These are phyloP conservation scores for Eurystomus gularis DNA, from an alignment of 2,113 vertebrate genomes.

Conservation along the genomic window DNA sequence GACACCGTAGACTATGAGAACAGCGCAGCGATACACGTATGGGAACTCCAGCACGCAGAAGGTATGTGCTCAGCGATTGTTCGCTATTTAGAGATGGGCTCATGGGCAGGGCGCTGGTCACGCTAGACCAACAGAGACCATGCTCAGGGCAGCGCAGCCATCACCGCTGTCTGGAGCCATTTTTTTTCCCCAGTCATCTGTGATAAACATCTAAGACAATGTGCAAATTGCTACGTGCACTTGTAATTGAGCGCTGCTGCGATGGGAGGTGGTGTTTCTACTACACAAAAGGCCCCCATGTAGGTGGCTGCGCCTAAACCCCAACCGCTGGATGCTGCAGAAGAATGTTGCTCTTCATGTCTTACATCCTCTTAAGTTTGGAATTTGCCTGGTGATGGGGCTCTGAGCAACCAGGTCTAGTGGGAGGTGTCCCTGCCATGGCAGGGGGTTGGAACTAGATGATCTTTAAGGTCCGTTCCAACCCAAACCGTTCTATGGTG, in stretches of 20 bases:
- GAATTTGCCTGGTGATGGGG: neutral
- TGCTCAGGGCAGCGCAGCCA: fast-evolving
- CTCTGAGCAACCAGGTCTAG: too few species aligned
- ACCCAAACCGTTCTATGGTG: too few species aligned
- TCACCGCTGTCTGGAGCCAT: neutral
- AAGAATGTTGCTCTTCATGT: neutral
- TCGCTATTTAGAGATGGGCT: neutral
- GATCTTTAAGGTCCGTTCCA: too few species aligned
- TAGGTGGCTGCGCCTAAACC: neutral
- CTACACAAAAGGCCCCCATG: fast-evolving
- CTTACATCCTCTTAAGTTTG: fast-evolving
- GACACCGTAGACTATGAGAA: conserved; percentile 68
- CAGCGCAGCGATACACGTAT: neutral
- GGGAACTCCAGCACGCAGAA: conserved; percentile 9
- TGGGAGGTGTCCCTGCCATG: too few species aligned
- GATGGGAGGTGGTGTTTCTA: fast-evolving
- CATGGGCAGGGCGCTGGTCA: neutral
- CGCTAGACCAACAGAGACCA: neutral
- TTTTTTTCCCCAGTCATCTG: fast-evolving
- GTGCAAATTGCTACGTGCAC: neutral
- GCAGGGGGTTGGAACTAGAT: too few species aligned
- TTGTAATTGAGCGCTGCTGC: neutral
- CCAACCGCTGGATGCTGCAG: neutral
- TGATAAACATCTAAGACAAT: neutral
- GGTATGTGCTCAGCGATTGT: neutral